phyloP scores from a whole-genome alignment of 2,797 vertebrate genomes.

The Manis javanica region DNA sequence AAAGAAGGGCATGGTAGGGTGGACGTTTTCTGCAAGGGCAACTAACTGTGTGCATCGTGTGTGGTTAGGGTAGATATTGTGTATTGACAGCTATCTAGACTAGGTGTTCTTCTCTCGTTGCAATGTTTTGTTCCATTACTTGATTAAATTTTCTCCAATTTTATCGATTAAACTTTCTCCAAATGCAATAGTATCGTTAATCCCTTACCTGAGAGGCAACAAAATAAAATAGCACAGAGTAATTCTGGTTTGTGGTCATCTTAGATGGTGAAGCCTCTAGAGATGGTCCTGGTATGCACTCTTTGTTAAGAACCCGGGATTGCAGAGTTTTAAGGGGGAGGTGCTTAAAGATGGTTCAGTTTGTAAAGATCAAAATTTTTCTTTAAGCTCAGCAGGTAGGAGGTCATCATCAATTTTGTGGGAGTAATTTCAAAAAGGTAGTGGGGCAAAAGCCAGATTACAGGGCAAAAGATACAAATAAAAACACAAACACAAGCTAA shows the following conservation, averaged over 20 bases:
- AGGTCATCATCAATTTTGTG: neutral
- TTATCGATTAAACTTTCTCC: neutral
- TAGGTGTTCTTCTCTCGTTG: neutral
- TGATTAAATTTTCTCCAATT: neutral
- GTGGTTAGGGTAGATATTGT: neutral
- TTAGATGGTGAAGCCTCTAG: neutral
- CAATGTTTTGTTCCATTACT: neutral
- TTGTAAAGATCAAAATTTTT: neutral
- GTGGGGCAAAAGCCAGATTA: neutral
- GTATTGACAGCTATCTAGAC: neutral
- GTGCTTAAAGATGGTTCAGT: neutral
- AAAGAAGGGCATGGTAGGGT: neutral
- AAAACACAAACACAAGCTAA: neutral
- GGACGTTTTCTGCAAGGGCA: neutral
- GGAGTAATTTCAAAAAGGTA: neutral
- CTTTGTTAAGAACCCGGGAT: neutral
- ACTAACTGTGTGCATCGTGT: neutral
- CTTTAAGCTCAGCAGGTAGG: neutral
- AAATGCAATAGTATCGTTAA: neutral
- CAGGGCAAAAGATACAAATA: neutral
- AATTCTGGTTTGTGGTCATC: neutral
- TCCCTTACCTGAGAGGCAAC: neutral
- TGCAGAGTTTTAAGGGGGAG: neutral
- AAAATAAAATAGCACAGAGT: neutral
- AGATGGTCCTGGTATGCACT: neutral